A percentile compares a stretch with the other conserved stretches of the same genome.
Evolutionary conservation across 2,113 vertebrate species (phyloP).

Genomic region (Syngnathus scovelli): DNA sequence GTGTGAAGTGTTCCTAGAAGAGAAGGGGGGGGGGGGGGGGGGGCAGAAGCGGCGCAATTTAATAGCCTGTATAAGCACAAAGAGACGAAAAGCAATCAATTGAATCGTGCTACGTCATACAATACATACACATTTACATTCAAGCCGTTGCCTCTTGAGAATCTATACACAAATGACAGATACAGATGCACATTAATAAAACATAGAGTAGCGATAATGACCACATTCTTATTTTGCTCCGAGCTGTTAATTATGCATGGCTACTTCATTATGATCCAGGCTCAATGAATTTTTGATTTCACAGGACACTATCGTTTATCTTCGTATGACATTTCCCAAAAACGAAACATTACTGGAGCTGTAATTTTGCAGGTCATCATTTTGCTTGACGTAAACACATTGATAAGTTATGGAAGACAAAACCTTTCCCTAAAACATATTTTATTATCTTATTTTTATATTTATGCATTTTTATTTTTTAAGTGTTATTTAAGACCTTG

Average conservation of each 20-base stretch:
- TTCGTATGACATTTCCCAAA: background rate
- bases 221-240: constrained; percentile 37
- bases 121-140: background rate
- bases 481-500: background rate
- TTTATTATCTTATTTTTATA: too few species aligned
- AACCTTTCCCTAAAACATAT: too few species aligned
- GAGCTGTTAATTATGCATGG: constrained; percentile 52
- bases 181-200: constrained; percentile 54
- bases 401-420: background rate
- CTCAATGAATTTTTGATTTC: constrained; percentile 14
- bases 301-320: background rate
- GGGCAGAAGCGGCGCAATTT: constrained; percentile 9
- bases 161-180: constrained; percentile 36
- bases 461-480: too few species aligned
- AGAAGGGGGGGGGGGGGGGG: constrained; percentile 18
- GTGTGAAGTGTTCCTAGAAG: constrained; percentile 94
- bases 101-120: background rate
- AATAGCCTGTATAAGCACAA: constrained; percentile 20
- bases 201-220: constrained; percentile 40
- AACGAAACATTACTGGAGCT: background rate
- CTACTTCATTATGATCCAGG: constrained; percentile 33
- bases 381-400: background rate
- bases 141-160: constrained; percentile 16
- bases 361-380: background rate
- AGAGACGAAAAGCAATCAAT: constrained; percentile 25